Evolutionary conservation across 1,140 invertebrate genomes (phyloP), one percentile per base, ranked within the genome.

Genomic region (Lutraria rhynchaena): DNA sequence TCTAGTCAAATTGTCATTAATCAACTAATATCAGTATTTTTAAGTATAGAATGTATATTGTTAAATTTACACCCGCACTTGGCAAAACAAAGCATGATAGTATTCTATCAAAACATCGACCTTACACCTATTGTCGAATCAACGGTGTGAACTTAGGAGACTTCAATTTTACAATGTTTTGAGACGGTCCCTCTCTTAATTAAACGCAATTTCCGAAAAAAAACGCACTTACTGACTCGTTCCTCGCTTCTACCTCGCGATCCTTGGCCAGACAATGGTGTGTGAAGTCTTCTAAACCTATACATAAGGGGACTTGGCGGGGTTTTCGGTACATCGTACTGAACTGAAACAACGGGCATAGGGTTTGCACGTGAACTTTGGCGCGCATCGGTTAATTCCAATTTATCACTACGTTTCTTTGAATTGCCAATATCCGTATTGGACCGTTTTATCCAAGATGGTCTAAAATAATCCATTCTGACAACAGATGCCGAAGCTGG

Each of bases 241-340:
- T 74, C 71, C n/a, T 74, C 71, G 37, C 33, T 60, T 1, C 71
- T 31, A 22, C 19, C 19, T 17, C 41, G n/a, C 0, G 11, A 44
- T 19, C 35, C 33, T 13, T 33, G n/a, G 22, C 37, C 15, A 3
- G 55, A 44, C 15, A 44, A 31, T 13, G 44, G 74, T 2, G 60
- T 76, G 29, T 69, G 51, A 1, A 78, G 29, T 19, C 46, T 53
- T 37, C 63, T 29, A 29, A 78, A 53, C 41, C 75, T 53, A 44
- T 78, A 78, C 63, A 69, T 78, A n/a, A 78, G 35, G 0, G 65
- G 77, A 61, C 77, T 71, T 13, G 77, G 51, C 13, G 77, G 77
- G 24, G 51, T 58, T 24, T 33, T 58, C 11, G 77, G 77, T 4
- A 81, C 77, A 49, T 81, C 69, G 53, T 81, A 81, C 53, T 81